phyloP scores from a whole-genome alignment of 2,888 invertebrate species.

The Lochmaea crataegi region DNA sequence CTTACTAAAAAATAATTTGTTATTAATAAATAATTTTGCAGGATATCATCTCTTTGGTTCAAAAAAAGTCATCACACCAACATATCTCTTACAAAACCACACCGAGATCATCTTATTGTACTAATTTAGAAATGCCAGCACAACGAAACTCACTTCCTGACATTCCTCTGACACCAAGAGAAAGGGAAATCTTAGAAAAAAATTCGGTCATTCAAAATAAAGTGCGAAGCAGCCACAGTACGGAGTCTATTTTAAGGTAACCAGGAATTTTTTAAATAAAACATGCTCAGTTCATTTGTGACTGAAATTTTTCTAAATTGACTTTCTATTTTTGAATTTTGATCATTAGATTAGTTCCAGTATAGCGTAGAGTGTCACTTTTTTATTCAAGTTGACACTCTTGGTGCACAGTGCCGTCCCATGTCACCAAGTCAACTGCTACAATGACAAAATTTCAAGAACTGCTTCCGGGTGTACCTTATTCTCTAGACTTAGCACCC shows the following conservation, averaged over 20 bases:
- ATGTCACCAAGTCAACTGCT: too few species aligned
- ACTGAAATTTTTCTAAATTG: too few species aligned
- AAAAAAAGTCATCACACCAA: conserved; percentile 79
- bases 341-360: too few species aligned
- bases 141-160: conserved; percentile 81
- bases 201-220: conserved; percentile 62
- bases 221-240: conserved; percentile 81
- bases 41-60: conserved; percentile 82
- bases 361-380: too few species aligned
- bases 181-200: conserved; percentile 74
- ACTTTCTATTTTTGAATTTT: too few species aligned
- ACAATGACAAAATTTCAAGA: too few species aligned
- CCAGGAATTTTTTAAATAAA: background rate
- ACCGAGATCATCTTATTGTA: conserved; percentile 64
- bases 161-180: conserved; percentile 81
- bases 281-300: too few species aligned
- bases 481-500: too few species aligned
- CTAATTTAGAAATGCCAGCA: conserved; percentile 65
- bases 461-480: too few species aligned
- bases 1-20: background rate
- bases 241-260: conserved; percentile 78
- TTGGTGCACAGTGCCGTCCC: too few species aligned
- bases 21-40: conserved; percentile 56
- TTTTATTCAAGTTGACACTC: too few species aligned
- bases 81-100: conserved; percentile 60